Percentiles rank a stretch among this genome's conserved stretches.
Conservation (phyloP, 2,113 vertebrate species). For the Mesocricetus auratus region DNA sequence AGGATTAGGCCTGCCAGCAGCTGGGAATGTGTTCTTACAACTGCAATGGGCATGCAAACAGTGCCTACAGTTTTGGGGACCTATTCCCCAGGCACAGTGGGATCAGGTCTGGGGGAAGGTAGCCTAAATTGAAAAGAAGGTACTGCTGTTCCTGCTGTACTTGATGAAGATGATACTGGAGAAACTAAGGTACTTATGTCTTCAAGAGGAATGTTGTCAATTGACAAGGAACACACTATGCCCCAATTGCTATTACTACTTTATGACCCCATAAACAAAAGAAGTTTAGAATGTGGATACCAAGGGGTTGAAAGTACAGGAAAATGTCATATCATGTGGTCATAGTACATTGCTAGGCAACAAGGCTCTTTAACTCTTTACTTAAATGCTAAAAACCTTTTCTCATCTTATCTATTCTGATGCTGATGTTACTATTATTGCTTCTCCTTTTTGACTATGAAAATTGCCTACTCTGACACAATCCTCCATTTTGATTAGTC, state of each 20-base stretch:
- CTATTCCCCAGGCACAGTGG: background rate
- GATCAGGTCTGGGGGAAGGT: background rate
- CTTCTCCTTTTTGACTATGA: no score
- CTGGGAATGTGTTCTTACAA: background rate
- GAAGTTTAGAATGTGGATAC: background rate
- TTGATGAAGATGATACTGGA: background rate
- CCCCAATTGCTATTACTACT: background rate
- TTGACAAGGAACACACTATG: background rate
- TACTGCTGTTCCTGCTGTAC: background rate
- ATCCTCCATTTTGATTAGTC: no score
- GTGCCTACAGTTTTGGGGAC: background rate
- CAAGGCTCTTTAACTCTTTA: background rate
- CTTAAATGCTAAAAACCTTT: background rate
- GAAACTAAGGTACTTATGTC: background rate
- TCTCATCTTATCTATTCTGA: background rate
- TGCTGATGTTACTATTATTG: no score
- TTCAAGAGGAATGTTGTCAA: background rate
- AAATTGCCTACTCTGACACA: no score
- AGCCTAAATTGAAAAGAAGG: background rate
- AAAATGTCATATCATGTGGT: background rate
- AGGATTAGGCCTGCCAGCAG: background rate
- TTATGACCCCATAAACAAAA: background rate
- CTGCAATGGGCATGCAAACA: background rate
- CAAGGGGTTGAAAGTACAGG: background rate
- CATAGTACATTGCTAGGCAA: background rate